Evolutionary conservation across 2,797 vertebrate species (phyloP).

Genomic region (Chiroxiphia lanceolata): DNA sequence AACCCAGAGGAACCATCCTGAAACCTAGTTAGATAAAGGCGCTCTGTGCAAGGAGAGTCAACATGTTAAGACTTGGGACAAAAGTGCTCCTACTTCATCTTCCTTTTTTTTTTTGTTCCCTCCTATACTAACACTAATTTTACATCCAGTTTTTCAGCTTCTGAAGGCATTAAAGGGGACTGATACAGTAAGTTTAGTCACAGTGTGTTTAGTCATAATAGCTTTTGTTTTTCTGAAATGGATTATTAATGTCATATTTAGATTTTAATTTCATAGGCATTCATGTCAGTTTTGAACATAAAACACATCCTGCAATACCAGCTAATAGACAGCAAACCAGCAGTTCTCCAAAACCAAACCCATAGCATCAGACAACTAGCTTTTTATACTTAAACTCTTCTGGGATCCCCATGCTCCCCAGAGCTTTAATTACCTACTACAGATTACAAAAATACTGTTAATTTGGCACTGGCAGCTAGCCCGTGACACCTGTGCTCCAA

Average conservation of each 20-base stretch:
- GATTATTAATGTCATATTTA: neutral
- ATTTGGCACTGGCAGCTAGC: neutral
- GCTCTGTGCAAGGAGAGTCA: neutral
- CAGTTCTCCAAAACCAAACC: neutral
- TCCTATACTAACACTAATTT: neutral
- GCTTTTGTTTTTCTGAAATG: neutral
- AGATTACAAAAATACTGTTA: neutral
- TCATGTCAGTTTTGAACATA: neutral
- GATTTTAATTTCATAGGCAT: neutral
- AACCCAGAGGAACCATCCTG: neutral
- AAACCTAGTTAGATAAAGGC: neutral
- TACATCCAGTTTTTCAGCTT: neutral
- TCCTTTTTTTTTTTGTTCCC: neutral
- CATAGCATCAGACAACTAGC: neutral
- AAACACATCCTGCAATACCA: neutral
- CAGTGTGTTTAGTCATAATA: neutral
- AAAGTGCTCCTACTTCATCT: neutral
- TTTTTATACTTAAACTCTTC: neutral
- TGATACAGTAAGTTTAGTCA: neutral
- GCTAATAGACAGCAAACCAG: neutral
- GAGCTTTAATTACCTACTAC: neutral
- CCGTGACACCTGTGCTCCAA: fast-evolving
- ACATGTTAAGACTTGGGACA: neutral
- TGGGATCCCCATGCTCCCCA: neutral
- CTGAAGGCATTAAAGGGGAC: neutral